Conservation (phyloP, 2,888 invertebrate genomes). For the Lottia scabra region DNA sequence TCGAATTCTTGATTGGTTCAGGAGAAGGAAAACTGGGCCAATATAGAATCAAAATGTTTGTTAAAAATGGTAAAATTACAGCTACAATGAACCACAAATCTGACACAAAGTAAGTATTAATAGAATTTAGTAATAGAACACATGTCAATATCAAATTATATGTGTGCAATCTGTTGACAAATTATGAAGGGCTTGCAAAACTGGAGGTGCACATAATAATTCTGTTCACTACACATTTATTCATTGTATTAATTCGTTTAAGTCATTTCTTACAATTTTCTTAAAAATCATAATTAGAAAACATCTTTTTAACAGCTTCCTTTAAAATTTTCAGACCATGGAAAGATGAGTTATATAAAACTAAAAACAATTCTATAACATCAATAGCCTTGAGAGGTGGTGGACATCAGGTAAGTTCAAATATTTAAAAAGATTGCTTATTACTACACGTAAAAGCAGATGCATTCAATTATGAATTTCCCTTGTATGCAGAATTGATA, state of each 20-base stretch:
- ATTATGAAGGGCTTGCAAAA: too few species aligned
- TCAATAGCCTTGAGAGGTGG: slow-evolving; percentile 74
- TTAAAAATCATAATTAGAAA: not conserved
- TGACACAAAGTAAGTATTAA: slow-evolving; percentile 4
- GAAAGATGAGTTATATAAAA: slow-evolving; percentile 36
- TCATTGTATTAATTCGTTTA: not conserved
- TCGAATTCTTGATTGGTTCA: slow-evolving; percentile 78
- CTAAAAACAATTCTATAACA: slow-evolving; percentile 76
- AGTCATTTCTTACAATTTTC: not conserved
- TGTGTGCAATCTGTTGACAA: too few species aligned
- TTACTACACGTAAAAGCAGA: too few species aligned
- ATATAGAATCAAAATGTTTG: slow-evolving; percentile 27
- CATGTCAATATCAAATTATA: too few species aligned
- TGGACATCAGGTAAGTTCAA: slow-evolving; percentile 65
- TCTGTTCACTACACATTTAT: too few species aligned
- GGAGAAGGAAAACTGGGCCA: slow-evolving; percentile 82
- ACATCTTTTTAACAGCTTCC: not conserved
- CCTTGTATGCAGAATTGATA: not conserved
- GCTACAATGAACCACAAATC: slow-evolving; percentile 28
- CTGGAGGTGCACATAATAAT: too few species aligned
- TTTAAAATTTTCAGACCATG: slow-evolving; percentile 38
- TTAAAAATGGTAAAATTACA: slow-evolving; percentile 27
- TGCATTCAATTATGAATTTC: not conserved
- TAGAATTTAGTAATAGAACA: not conserved
- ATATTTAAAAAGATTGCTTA: too few species aligned